Evolutionary conservation across 2,797 vertebrate species (phyloP).

Genomic region (Eurystomus glaucurus): DNA sequence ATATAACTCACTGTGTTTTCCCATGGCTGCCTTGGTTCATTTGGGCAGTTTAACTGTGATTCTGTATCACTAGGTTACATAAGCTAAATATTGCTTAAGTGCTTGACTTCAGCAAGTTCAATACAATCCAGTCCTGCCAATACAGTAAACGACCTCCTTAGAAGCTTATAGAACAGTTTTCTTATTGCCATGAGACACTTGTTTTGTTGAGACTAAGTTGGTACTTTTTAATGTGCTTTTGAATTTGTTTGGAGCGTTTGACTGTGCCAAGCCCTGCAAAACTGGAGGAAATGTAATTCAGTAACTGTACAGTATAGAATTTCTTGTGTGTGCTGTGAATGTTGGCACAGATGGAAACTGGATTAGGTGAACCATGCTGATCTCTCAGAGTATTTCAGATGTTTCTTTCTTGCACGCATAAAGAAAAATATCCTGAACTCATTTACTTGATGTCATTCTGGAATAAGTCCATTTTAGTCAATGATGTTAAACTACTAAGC

Average conservation of each 20-base stretch:
- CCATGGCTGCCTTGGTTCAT: not conserved
- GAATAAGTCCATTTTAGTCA: slow-evolving; percentile 34
- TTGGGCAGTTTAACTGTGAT: not conserved
- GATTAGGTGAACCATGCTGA: slow-evolving; percentile 33
- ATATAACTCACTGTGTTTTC: not conserved
- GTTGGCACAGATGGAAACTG: not conserved
- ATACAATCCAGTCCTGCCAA: not conserved
- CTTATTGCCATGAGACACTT: not conserved
- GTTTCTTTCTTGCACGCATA: not conserved
- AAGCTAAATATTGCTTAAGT: slow-evolving; percentile 42
- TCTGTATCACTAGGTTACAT: slow-evolving; percentile 32
- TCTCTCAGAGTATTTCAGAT: not conserved
- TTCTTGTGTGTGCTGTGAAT: slow-evolving; percentile 22
- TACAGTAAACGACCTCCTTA: not conserved
- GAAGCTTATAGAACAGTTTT: slow-evolving; percentile 3
- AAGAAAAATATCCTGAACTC: slow-evolving; percentile 38
- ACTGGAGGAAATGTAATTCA: not conserved
- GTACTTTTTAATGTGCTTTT: not conserved
- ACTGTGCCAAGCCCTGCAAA: not conserved
- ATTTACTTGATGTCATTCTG: slow-evolving; percentile 18
- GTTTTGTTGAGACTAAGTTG: not conserved
- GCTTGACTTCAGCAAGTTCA: slow-evolving; percentile 15
- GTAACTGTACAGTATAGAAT: slow-evolving; percentile 9
- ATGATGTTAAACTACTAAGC: not conserved
- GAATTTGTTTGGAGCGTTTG: not conserved